Evolutionary conservation across 2,113 vertebrate genomes (phyloP).

Genomic region (Chaetorhynchus papuensis): DNA sequence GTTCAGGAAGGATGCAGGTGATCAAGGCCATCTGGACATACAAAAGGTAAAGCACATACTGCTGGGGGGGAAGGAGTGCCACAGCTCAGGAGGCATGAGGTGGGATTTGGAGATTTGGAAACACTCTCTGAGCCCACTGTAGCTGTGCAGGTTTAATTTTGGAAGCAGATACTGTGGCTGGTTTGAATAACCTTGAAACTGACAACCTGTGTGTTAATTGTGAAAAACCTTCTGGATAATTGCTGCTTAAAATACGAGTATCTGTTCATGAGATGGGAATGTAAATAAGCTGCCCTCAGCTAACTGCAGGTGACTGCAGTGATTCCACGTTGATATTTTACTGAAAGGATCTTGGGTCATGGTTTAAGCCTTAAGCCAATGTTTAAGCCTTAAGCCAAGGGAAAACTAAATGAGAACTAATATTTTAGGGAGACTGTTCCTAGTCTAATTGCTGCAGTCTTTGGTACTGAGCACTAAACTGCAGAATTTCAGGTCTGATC

Average conservation of each 20-base stretch:
- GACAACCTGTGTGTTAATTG: not conserved
- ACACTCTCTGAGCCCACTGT: not conserved
- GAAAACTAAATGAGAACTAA: not conserved
- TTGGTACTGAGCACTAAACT: not conserved
- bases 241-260: not conserved
- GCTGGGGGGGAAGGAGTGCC: not conserved
- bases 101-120: not conserved
- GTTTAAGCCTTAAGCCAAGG: not conserved
- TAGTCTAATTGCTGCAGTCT: not conserved
- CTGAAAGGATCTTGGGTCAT: not conserved
- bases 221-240: not conserved
- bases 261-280: not conserved
- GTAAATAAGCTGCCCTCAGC: not conserved
- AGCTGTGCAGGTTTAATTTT: not conserved
- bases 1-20: not conserved
- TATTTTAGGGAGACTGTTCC: not conserved
- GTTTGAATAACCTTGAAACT: not conserved
- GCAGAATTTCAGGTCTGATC: not conserved
- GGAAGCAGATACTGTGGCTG: not conserved
- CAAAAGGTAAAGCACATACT: not conserved
- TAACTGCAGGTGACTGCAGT: not conserved
- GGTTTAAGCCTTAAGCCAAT: not conserved
- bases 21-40: not conserved
- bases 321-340: not conserved
- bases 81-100: not conserved